phyloP scores from a whole-genome alignment of 2,888 invertebrate species.

The Volucella inanis region DNA sequence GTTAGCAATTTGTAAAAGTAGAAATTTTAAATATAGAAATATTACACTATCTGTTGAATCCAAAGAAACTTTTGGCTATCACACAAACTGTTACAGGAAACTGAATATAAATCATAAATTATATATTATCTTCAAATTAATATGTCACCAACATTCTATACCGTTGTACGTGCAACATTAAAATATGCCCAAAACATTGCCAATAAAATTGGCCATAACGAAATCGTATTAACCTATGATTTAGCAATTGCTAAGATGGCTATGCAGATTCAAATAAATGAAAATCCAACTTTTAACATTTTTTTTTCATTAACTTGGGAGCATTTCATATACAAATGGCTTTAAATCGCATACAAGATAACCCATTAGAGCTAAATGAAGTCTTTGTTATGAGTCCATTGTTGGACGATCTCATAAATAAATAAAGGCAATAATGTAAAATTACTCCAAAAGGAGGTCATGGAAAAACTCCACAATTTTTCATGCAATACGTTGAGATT shows the following conservation, averaged over 20 bases:
- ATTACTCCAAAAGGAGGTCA: too few species aligned
- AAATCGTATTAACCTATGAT: slow-evolving; percentile 73
- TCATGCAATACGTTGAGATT: not conserved
- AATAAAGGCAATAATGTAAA: too few species aligned
- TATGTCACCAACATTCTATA: too few species aligned
- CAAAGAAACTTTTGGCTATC: too few species aligned
- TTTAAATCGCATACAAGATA: not conserved
- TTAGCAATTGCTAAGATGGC: slow-evolving; percentile 76
- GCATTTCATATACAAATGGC: slow-evolving; percentile 75
- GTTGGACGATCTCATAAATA: too few species aligned
- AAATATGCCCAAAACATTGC: slow-evolving; percentile 4
- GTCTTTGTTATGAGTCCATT: not conserved
- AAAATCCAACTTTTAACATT: slow-evolving; percentile 71
- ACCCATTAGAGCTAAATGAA: not conserved
- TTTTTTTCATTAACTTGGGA: slow-evolving; percentile 75
- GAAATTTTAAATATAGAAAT: too few species aligned
- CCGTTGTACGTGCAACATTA: not conserved
- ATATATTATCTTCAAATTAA: too few species aligned
- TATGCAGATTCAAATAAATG: slow-evolving; percentile 75
- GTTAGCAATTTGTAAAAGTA: too few species aligned
- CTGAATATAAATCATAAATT: too few species aligned
- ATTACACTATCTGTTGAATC: too few species aligned
- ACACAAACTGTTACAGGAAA: too few species aligned
- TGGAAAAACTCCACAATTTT: not conserved
- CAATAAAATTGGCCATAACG: not conserved